A percentile compares a stretch with the other conserved stretches of the same genome.
Conservation (phyloP, 2,888 invertebrate genomes). For the Tricholauxania praeusta region DNA sequence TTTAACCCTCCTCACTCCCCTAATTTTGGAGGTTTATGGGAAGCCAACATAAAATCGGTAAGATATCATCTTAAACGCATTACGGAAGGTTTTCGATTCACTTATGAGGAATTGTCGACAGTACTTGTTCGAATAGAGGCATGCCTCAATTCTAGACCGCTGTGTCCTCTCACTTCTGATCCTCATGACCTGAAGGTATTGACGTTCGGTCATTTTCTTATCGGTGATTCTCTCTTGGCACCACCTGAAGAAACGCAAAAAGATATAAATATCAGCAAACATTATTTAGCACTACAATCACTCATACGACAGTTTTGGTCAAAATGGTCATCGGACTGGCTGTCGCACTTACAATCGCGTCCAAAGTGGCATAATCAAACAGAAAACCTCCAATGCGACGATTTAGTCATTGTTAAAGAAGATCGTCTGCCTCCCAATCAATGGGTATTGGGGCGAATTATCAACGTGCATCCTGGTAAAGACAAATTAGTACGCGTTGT, state of each 20-base stretch:
- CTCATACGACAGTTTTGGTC: slow-evolving; percentile 39
- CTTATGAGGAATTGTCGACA: slow-evolving; percentile 34
- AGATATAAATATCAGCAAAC: no score
- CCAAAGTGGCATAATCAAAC: slow-evolving; percentile 41
- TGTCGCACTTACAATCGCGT: slow-evolving; percentile 43
- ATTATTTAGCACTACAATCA: no score
- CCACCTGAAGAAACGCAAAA: no score
- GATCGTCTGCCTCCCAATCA: slow-evolving; percentile 37
- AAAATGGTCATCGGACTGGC: slow-evolving; percentile 41
- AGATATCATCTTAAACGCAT: slow-evolving; percentile 31
- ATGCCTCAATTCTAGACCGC: slow-evolving; percentile 37
- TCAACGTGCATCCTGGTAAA: slow-evolving; percentile 41
- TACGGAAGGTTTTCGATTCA: slow-evolving; percentile 20
- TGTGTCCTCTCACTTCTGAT: slow-evolving; percentile 35
- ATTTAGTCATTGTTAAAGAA: slow-evolving; percentile 40
- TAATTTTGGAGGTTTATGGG: slow-evolving; percentile 33
- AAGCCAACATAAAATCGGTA: slow-evolving; percentile 22
- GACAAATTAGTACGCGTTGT: slow-evolving; percentile 41
- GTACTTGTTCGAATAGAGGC: slow-evolving; percentile 37
- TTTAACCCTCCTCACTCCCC: slow-evolving; percentile 37
- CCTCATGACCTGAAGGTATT: slow-evolving; percentile 35
- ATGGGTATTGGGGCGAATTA: slow-evolving; percentile 40
- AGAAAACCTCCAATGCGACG: slow-evolving; percentile 33
- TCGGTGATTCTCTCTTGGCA: slow-evolving; percentile 38
- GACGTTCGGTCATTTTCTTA: slow-evolving; percentile 41